Evolutionary conservation across 2,797 vertebrate genomes (phyloP).

Genomic region (Pyrocephalus nanus): DNA sequence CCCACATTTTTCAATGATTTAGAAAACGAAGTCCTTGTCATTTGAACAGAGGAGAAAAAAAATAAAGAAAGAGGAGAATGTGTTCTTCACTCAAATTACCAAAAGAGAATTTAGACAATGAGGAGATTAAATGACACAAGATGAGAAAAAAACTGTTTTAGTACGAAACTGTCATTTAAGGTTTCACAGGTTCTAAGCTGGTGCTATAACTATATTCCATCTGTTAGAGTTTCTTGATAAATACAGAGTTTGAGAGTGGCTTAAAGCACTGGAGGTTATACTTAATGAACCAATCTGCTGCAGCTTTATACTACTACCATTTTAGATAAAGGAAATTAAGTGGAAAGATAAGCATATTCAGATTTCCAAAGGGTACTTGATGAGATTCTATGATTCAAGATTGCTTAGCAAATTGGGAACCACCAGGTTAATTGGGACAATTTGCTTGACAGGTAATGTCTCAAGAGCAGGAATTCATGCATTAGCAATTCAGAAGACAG

Average conservation of each 20-base stretch:
- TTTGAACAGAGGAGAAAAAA: neutral
- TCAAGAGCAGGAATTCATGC: neutral
- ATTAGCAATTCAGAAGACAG: neutral
- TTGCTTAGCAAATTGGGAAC: neutral
- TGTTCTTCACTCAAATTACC: neutral
- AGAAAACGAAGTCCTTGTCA: neutral
- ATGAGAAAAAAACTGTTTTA: neutral
- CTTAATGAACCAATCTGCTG: neutral
- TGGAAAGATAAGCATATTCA: neutral
- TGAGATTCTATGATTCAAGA: neutral
- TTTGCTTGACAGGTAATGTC: neutral
- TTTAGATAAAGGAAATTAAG: constrained; percentile 6
- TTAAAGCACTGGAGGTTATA: neutral
- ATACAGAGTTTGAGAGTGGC: neutral
- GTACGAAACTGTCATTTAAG: neutral
- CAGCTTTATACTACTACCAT: neutral
- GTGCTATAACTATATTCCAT: neutral
- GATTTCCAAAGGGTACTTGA: neutral
- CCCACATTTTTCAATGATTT: neutral
- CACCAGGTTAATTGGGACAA: neutral
- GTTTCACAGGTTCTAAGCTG: neutral
- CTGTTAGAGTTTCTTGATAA: neutral
- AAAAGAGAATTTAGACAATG: neutral
- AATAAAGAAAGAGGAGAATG: neutral
- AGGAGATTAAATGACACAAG: neutral